These are phyloP conservation scores for Meghimatium bilineatum DNA, from an alignment of 2,888 invertebrate species.

Conservation along the genomic window DNA sequence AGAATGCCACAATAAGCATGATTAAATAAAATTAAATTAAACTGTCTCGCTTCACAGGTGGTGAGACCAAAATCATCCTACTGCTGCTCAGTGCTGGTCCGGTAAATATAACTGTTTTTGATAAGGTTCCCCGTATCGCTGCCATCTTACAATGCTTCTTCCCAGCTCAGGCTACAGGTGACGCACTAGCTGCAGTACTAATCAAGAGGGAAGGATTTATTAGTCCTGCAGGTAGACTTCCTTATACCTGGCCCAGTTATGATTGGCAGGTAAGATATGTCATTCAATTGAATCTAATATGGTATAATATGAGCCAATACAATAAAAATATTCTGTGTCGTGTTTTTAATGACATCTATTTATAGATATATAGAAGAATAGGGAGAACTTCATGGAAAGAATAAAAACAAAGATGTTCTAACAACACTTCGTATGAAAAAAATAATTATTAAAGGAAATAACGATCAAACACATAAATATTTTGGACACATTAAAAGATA, in stretches of 20 bases:
- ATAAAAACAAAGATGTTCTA: too few relatives aligned
- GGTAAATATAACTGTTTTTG: slow-evolving; percentile 70
- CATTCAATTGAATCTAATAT: too few relatives aligned
- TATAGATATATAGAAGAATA: too few relatives aligned
- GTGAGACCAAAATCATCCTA: slow-evolving; percentile 53
- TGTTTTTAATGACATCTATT: too few relatives aligned
- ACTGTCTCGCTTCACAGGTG: not conserved
- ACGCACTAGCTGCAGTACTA: slow-evolving; percentile 64
- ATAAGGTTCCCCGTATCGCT: slow-evolving; percentile 55
- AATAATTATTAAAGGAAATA: too few relatives aligned
- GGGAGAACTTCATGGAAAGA: too few relatives aligned
- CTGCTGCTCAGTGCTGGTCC: slow-evolving; percentile 60
- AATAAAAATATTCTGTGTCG: too few relatives aligned
- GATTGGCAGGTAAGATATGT: not conserved
- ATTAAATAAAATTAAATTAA: not conserved
- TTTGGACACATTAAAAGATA: too few relatives aligned
- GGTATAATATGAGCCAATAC: too few relatives aligned
- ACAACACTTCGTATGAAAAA: too few relatives aligned
- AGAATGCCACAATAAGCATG: not conserved
- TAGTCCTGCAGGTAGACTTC: slow-evolving; percentile 71
- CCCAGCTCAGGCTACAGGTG: slow-evolving; percentile 74
- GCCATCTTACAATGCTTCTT: slow-evolving; percentile 69
- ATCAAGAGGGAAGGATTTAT: slow-evolving; percentile 56
- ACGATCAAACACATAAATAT: too few relatives aligned
- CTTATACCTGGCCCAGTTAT: slow-evolving; percentile 70